Evolutionary conservation across 2,888 invertebrate species (phyloP).

Genomic region (Diabrotica balteata): DNA sequence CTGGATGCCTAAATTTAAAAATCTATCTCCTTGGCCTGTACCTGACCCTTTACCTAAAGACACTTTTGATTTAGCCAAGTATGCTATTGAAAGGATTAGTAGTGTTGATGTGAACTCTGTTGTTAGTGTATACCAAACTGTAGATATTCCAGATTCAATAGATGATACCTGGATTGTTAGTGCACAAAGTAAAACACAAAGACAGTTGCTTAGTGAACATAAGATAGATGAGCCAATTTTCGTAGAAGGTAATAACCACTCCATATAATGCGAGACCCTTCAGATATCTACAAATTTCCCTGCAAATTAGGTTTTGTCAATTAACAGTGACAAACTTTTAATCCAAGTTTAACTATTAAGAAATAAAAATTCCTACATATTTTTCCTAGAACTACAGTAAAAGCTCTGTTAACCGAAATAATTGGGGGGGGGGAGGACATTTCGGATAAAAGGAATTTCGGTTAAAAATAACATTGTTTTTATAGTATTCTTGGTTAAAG

Average conservation of each 20-base stretch:
- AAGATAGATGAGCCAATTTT: slow-evolving; percentile 69
- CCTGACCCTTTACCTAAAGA: slow-evolving; percentile 82
- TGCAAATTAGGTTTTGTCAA: too few species aligned
- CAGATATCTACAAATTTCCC: too few species aligned
- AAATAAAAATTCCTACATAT: too few species aligned
- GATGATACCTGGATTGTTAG: slow-evolving; percentile 94
- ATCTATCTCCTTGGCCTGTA: slow-evolving; percentile 85
- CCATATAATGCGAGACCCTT: too few species aligned
- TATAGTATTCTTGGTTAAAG: too few species aligned
- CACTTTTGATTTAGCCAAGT: slow-evolving; percentile 76
- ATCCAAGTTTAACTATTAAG: too few species aligned
- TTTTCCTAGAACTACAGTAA: too few species aligned
- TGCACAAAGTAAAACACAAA: slow-evolving; percentile 81
- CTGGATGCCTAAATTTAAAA: slow-evolving; percentile 94
- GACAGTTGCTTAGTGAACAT: slow-evolving; percentile 72
- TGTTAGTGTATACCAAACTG: slow-evolving; percentile 63
- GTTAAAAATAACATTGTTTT: too few species aligned
- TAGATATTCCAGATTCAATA: slow-evolving; percentile 74
- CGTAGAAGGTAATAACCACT: slow-evolving; percentile 69
- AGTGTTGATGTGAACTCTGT: slow-evolving; percentile 70
- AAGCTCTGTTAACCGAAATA: too few species aligned
- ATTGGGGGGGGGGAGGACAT: too few species aligned
- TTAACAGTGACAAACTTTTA: too few species aligned
- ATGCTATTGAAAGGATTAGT: slow-evolving; percentile 85
- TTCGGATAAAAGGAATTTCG: too few species aligned